Percentiles rank a stretch among this genome's conserved stretches.
Conservation (phyloP, 2,113 vertebrate species). For the Platysteira castanea region DNA sequence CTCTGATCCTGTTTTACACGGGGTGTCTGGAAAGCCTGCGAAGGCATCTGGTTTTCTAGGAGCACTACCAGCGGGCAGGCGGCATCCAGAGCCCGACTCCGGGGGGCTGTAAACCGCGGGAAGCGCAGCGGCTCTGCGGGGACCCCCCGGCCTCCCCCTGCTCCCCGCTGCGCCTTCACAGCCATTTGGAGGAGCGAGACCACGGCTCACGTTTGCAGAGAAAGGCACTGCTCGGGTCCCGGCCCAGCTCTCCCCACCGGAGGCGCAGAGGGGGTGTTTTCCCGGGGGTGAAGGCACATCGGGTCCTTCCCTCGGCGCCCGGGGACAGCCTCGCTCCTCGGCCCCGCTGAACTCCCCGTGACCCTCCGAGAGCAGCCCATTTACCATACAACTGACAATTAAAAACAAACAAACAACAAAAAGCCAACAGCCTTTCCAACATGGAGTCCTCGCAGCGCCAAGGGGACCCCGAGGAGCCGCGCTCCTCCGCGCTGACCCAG, state of each 20-base stretch:
- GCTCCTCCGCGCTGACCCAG: constrained; percentile 2
- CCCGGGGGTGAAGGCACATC: background rate
- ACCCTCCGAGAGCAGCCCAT: constrained; percentile 70
- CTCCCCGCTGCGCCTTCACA: background rate
- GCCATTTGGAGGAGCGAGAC: background rate
- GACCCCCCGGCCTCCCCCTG: background rate
- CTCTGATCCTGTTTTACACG: constrained; percentile 51
- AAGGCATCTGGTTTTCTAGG: constrained; percentile 55
- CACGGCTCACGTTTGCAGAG: background rate
- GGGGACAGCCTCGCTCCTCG: constrained; percentile 10
- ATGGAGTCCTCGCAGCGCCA: constrained; percentile 57
- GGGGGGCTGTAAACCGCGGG: constrained; percentile 42
- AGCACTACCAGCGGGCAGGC: constrained; percentile 33
- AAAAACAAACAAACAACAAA: constrained; percentile 76
- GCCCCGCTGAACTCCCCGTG: constrained; percentile 72
- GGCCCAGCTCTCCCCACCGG: background rate
- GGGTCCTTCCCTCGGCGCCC: background rate
- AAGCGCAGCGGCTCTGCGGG: background rate
- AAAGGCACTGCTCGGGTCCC: background rate
- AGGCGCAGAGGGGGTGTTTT: background rate
- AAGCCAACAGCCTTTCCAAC: constrained; percentile 59
- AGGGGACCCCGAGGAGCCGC: constrained; percentile 14
- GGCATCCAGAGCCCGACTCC: constrained; percentile 16
- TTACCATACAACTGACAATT: constrained; percentile 75
- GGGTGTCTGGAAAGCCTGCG: constrained; percentile 52